Base-by-base conservation (phyloP, 2,113 vertebrate species). In the Lepisosteus oculatus region DNA sequence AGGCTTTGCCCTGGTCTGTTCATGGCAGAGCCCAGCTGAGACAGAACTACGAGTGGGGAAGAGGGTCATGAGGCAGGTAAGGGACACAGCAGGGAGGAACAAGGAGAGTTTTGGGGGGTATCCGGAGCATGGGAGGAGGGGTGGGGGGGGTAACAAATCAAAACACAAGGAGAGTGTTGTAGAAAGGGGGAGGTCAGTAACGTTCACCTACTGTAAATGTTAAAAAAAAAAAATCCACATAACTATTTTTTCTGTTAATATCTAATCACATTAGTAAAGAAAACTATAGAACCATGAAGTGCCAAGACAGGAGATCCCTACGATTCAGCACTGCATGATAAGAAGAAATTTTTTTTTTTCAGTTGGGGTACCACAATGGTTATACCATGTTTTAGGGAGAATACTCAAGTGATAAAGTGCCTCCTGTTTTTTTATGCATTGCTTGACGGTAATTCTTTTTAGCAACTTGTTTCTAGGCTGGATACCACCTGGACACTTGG, bases 21-120 rank as follows among this genome's bases (percentile, higher is more conserved):
- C 93, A 93, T 87, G 69, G 95, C 96, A 95, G 95, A 98, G 94
- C 95, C 93, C 92, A 96, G 93, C 95, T 96, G 96, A 94, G 97
- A 95, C 92, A 97, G 93, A 92, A 95, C 96, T 98, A 92, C 82
- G 90, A 83, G 84, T 80, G 89, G 86, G 86, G 90, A 81, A 89
- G 89, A 80, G 83, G 83, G 85, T 89, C 74, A 92, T 88, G 86
- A 66, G 59, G 55, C 54, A 71, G 64, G 68, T 29, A 29, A 89
- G 89, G 81, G 83, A 83, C 85, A 89, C 74, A 92, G 88, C 86
- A 66, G 59, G 55, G 56, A 71, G 64, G 68, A 65, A 75, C 64
- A 76, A 68, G 29, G 29, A 47, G 61, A 2, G 47, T 44, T 45
- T 51, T 75, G 88, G 78, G 88, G 77, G 83, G 77, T 83, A 88